Evolutionary conservation across 2,888 invertebrate genomes (phyloP), one percentile per base, ranked within the genome.

Genomic region (Nematopogon swammerdamellus): DNA sequence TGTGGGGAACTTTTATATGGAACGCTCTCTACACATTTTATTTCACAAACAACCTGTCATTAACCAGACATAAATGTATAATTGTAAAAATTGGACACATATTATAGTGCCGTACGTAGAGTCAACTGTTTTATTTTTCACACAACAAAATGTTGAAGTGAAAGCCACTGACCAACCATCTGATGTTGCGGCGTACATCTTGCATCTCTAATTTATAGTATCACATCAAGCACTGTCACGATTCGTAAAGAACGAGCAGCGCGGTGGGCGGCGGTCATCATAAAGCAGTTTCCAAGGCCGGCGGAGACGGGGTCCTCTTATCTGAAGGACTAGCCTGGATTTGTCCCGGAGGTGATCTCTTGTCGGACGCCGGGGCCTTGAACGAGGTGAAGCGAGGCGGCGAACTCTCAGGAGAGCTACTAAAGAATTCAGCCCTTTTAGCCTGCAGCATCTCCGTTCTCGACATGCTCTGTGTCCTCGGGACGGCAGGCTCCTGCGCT

Each of bases 231-330:
- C 56, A 59, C 54, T 47, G 44, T 47, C 49, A 50, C 47, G 49
- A 60, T 59, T 59, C 59, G 53, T 58, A 59, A 65, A 74, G 70
- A 73, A 73, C 73, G 50, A 51, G 44, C 11, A 29, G 43, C 49
- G 48, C 51, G 25, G 25, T 3, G 49, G 25, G 10, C 45, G 30
- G 18, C 18, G 36, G 36, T 59, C 63, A 80, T 81, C 80, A 80
- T 79, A 86, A 85, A 53, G 85, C 84, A 52, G 85, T 86, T 75
- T 86, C 85, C 58, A 85, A 70, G 11, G 85, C 82, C 45, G 80
- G 77, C 16, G 83, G 82, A 44, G 81, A 68, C 49, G 65, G 61
- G 53, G 68, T 68, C 50, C 72, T 70, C 55, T 66, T 65, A 51
- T 76, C 74, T 16, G 74, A 72, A 45, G 75, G 73, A 18, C 60